phyloP scores from a whole-genome alignment of 2,888 invertebrate genomes.

The Ethmia dodecea region DNA sequence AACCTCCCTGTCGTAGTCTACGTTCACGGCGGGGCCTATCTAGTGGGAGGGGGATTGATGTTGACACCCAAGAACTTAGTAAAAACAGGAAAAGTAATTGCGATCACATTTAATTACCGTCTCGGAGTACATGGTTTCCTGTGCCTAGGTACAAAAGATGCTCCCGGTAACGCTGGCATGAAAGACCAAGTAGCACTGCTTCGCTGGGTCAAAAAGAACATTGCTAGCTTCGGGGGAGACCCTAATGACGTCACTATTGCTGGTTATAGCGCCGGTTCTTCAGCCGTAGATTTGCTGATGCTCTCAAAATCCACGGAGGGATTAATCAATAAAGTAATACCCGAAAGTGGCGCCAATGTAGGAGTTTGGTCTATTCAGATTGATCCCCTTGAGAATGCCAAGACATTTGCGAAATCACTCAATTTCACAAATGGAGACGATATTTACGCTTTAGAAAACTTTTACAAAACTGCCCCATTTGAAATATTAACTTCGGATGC shows the following conservation, averaged over 20 bases:
- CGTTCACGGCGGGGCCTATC: conserved; percentile 34
- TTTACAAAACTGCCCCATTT: conserved; percentile 31
- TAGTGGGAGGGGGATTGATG: conserved; percentile 21
- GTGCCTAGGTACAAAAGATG: conserved; percentile 30
- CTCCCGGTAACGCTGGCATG: conserved; percentile 43
- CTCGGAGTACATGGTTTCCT: conserved; percentile 32
- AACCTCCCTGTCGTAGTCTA: conserved; percentile 30
- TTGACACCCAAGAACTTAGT: conserved; percentile 19
- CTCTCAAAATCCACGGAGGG: conserved; percentile 31
- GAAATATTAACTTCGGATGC: conserved; percentile 26
- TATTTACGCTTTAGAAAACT: conserved; percentile 33
- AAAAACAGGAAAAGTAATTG: conserved; percentile 23
- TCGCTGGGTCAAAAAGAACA: conserved; percentile 43
- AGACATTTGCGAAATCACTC: conserved; percentile 24
- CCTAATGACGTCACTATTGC: conserved; percentile 39
- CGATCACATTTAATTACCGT: conserved; percentile 33
- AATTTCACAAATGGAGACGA: conserved; percentile 31
- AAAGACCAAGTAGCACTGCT: conserved; percentile 41
- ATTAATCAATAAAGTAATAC: conserved; percentile 38
- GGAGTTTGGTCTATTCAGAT: conserved; percentile 29
- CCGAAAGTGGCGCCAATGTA: conserved; percentile 39
- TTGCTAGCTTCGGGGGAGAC: conserved; percentile 41
- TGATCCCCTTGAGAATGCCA: conserved; percentile 36
- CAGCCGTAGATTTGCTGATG: conserved; percentile 36
- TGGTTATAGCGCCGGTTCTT: conserved; percentile 39